Evolutionary conservation across 2,888 invertebrate species (phyloP), one percentile per base, ranked within the genome.

Genomic region (Acleris holmiana): DNA sequence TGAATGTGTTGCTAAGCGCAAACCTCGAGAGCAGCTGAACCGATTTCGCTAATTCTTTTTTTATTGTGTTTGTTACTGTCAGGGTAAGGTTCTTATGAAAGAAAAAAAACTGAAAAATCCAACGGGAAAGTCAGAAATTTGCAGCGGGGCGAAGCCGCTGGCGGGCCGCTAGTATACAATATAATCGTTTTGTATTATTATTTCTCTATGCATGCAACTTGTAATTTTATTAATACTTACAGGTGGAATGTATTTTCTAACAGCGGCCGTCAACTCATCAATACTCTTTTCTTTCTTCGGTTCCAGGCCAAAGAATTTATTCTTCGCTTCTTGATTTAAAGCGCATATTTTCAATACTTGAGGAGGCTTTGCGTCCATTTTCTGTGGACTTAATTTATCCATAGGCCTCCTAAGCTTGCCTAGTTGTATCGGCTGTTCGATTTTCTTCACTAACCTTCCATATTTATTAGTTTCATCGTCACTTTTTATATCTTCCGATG

Each of bases 231-330:
- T 25, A n/a, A 19, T 53, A 79, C 89, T 86, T 58, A 91, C 91
- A 71, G 88, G 86, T 68, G 91, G 89, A 78, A 91, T 89, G 77
- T 87, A 92, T 73, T 86, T 91, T 75, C 90, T 84, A 7, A 92
- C 91, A 49, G 90, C 88, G 23, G 91, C 91, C 0, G 89, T 77
- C 56, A 91, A 68, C 68, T 91, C 91, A 49, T 92, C 91, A 7
- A 91, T 79, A 56, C 74, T 90, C 69, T 84, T 89, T 70, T 88
- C 90, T 61, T 85, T 88, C 77, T 86, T 89, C 29, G 77, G 65
- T 7, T 89, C 90, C 15, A 91, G 64, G 0, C 91, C 92, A 60
- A 91, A 91, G 84, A 91, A 91, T 75, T 85, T 91, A 59, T 89
- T 88, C 77, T 91, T 91, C 5, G 91, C 91, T 2, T 80, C 87